Base-by-base conservation (phyloP, 2,888 invertebrate genomes). In the Antheraea assamensis region DNA sequence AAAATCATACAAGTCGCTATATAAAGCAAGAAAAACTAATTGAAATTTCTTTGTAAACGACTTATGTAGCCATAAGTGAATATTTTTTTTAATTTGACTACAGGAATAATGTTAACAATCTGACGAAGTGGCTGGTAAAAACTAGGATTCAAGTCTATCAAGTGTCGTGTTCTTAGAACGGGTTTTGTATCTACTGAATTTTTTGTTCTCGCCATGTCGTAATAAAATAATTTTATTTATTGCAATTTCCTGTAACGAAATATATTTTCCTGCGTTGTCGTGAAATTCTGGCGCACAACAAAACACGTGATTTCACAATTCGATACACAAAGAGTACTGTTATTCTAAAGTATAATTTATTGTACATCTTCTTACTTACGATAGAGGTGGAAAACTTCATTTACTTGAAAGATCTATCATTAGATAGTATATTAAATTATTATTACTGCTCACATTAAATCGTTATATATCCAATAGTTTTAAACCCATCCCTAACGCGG, bases 391-490 rank as follows among this genome's bases (percentile, higher is more conserved):
- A 24, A 27, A 10, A 64, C 13, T 27, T 64, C 15, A 64, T 24
- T 64, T 30, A 27, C 13, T 27, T 24, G 24, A 68, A 68, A 64
- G 31, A 31, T 68, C 24, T 66, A 68, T 21, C 42, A 72, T 72
- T 49, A 31, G n/a, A 35, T 49, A 68, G 19, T 52, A 17, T 52
- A 35, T 55, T 68, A 71, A 71, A 52, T 71, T n/a, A 30, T 68
- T 64, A 27, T 42, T 42, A 1, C 35, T 35, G 71, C 19, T 73
- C 68, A 74, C 64, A 75, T 74, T 66, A 55, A 71, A 70, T 76
- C 68, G 73, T 75, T 35, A 70, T 72, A 24, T 47, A 61, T 35
- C 73, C 21, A 27, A 70, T 1, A 19, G 42, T 73, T 70, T 73
- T 42, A 5, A 58, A 70, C 58, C 27, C 64, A 42, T 49, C 55